A percentile compares a stretch with the other conserved stretches of the same genome.
phyloP scores from a whole-genome alignment of 2,888 invertebrate species.

The Idaea dimidiata region DNA sequence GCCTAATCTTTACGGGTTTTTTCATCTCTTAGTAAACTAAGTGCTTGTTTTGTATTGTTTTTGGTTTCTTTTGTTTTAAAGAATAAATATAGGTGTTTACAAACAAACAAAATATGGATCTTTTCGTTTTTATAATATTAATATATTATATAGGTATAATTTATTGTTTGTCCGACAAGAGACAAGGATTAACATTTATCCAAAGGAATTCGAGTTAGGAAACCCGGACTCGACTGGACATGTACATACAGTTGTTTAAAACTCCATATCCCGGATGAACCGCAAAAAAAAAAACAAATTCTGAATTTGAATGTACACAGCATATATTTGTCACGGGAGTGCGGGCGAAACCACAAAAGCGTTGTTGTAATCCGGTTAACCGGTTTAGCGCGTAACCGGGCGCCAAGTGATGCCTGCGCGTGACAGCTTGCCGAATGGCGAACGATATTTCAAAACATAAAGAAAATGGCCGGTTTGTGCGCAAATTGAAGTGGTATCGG shows the following conservation, averaged over 20 bases:
- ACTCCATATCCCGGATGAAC: slow-evolving; percentile 29
- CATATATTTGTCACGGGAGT: slow-evolving; percentile 43
- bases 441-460: slow-evolving; percentile 26
- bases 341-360: slow-evolving; percentile 49
- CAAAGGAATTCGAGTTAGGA: slow-evolving; percentile 17
- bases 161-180: slow-evolving; percentile 1
- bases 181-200: slow-evolving; percentile 1
- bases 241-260: slow-evolving; percentile 30
- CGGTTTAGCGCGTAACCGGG: slow-evolving; percentile 51
- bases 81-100: too few relatives aligned
- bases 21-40: too few relatives aligned
- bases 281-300: slow-evolving; percentile 36
- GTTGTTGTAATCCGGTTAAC: slow-evolving; percentile 56
- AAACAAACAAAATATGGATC: too few relatives aligned
- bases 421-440: slow-evolving; percentile 39
- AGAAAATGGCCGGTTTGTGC: slow-evolving; percentile 21
- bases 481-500: slow-evolving; percentile 20
- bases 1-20: too few relatives aligned
- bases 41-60: too few relatives aligned
- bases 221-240: slow-evolving; percentile 18
- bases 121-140: too few relatives aligned
- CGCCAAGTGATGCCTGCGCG: slow-evolving; percentile 42
- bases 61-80: too few relatives aligned
- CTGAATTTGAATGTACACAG: slow-evolving; percentile 41
- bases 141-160: too few relatives aligned